phyloP scores from a whole-genome alignment of 2,113 vertebrate genomes.

The Mesembrinibis cayennensis region DNA sequence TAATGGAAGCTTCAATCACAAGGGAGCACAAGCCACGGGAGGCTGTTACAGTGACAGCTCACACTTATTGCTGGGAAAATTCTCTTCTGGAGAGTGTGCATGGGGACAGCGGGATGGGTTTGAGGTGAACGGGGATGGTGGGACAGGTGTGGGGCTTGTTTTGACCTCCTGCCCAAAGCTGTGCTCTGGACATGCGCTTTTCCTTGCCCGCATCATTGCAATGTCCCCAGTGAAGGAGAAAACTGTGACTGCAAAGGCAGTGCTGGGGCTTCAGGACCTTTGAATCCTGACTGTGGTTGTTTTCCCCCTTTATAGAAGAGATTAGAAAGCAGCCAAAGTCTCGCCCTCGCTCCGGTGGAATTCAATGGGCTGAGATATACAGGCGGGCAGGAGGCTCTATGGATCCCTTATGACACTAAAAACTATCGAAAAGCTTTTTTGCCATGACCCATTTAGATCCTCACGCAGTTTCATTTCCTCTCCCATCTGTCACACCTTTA shows the following conservation, averaged over 20 bases:
- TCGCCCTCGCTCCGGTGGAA: background rate
- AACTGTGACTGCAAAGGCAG: background rate
- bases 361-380: background rate
- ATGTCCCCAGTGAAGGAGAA: background rate
- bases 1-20: background rate
- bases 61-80: background rate
- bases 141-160: background rate
- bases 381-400: background rate
- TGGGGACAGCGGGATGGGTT: background rate
- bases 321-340: background rate
- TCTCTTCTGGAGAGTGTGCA: fast-evolving
- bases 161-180: background rate
- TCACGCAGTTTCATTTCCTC: background rate
- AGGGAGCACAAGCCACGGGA: background rate
- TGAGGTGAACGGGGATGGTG: fast-evolving
- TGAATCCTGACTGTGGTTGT: background rate
- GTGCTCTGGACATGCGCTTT: fast-evolving
- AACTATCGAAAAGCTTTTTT: background rate
- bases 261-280: background rate
- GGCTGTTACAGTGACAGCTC: background rate
- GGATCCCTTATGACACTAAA: background rate
- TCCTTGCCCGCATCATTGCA: background rate
- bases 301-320: background rate
- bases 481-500: slow-evolving; percentile 31
- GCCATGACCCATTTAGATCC: background rate